Evolutionary conservation across 2,888 invertebrate genomes (phyloP).

Genomic region (Habroteleia sp.): DNA sequence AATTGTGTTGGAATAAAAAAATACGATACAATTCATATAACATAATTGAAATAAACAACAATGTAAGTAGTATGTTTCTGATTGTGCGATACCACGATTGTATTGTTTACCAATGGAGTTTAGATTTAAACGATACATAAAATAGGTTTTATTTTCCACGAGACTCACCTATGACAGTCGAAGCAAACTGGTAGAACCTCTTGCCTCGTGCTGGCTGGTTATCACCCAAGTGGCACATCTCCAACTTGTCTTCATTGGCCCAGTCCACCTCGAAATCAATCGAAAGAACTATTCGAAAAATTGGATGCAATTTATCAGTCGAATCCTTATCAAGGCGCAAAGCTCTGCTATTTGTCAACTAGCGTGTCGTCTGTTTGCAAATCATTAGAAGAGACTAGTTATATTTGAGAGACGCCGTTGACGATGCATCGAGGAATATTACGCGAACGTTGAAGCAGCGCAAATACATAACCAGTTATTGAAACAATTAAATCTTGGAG

Average conservation of each 20-base stretch:
- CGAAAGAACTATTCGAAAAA: background rate
- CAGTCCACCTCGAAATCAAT: conserved; percentile 18
- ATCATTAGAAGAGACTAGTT: conserved; percentile 38
- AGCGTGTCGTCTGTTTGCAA: conserved; percentile 9
- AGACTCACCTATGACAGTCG: conserved; percentile 74
- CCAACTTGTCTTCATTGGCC: conserved; percentile 51
- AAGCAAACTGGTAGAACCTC: conserved; percentile 72
- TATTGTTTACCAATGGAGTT: no score
- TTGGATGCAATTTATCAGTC: background rate
- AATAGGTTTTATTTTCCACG: no score
- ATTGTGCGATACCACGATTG: no score
- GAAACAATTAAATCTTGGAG: conserved; percentile 46
- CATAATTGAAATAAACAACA: no score
- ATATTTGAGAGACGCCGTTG: conserved; percentile 29
- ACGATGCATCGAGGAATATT: conserved; percentile 26
- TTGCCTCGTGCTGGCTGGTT: conserved; percentile 60
- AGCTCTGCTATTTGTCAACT: conserved; percentile 11
- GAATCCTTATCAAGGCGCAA: conserved; percentile 9
- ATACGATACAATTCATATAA: no score
- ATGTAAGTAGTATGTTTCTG: no score
- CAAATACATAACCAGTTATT: conserved; percentile 50
- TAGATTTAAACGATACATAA: no score
- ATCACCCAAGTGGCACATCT: conserved; percentile 25
- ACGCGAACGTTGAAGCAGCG: conserved; percentile 26
- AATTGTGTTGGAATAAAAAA: no score